These are phyloP conservation scores for Acrocera orbiculus DNA, from an alignment of 2,888 invertebrate species.

Conservation along the genomic window DNA sequence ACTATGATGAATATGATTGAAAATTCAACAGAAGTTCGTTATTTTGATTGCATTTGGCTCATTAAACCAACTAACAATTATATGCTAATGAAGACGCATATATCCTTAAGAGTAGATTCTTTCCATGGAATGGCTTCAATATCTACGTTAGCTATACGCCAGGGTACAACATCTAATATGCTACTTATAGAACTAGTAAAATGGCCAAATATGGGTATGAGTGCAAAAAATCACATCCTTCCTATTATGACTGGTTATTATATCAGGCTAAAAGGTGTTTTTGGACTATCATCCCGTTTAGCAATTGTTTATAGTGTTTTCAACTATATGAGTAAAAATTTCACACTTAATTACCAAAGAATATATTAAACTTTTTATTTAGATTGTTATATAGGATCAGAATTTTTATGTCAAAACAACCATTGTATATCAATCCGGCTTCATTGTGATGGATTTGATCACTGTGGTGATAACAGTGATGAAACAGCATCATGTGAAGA, in stretches of 20 bases:
- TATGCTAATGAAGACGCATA: constrained; percentile 46
- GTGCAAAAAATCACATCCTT: constrained; percentile 39
- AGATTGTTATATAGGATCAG: constrained; percentile 50
- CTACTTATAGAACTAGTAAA: constrained; percentile 39
- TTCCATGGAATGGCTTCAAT: constrained; percentile 43
- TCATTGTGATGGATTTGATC: constrained; percentile 58
- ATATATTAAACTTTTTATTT: constrained; percentile 11
- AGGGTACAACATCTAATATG: constrained; percentile 48
- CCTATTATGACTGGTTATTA: constrained; percentile 49
- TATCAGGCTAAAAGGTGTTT: constrained; percentile 45
- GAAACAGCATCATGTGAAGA: constrained; percentile 42
- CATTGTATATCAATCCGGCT: constrained; percentile 48
- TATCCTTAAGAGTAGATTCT: constrained; percentile 41
- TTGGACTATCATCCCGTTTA: constrained; percentile 42
- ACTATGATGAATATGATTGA: constrained; percentile 59
- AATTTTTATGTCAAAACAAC: constrained; percentile 52
- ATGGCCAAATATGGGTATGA: constrained; percentile 34
- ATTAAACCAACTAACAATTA: constrained; percentile 46
- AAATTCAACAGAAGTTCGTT: constrained; percentile 35
- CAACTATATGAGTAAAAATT: constrained; percentile 41
- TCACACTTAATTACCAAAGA: not conserved
- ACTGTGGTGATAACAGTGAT: constrained; percentile 56
- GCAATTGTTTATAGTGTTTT: constrained; percentile 53
- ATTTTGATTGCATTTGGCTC: constrained; percentile 55
- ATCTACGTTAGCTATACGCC: constrained; percentile 43